Evolutionary conservation across 2,888 invertebrate species (phyloP).

Genomic region (Tipula helvola): DNA sequence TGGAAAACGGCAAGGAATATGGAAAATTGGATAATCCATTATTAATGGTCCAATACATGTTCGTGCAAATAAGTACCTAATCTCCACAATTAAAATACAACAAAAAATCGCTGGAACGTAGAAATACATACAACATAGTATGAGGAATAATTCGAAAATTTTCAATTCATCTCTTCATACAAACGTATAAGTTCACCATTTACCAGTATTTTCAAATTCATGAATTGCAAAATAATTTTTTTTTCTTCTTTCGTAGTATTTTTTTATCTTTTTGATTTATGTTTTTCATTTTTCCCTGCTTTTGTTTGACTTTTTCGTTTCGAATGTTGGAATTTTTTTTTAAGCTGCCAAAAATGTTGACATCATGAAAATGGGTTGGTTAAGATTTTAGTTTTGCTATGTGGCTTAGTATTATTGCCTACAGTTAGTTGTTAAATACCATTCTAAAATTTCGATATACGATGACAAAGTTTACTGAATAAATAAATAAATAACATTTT

Average conservation of each 20-base stretch:
- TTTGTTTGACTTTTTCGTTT: background rate
- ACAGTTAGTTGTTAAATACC: background rate
- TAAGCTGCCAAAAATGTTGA: background rate
- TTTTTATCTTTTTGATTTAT: slow-evolving; percentile 1
- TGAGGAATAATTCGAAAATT: background rate
- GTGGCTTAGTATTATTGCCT: background rate
- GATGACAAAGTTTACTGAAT: background rate
- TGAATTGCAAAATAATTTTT: background rate
- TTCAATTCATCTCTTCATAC: background rate
- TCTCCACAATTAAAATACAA: no score
- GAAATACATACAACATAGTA: no score
- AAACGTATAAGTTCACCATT: background rate
- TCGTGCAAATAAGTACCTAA: no score
- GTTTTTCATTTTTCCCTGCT: background rate
- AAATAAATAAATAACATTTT: background rate
- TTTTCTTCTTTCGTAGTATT: background rate
- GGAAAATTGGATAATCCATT: no score
- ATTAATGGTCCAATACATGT: no score
- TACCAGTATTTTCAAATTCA: background rate
- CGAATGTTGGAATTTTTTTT: background rate
- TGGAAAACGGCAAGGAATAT: no score
- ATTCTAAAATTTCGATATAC: background rate
- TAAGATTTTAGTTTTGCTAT: background rate
- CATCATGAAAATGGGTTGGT: background rate
- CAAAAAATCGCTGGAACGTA: no score